Percentiles rank a stretch among this genome's conserved stretches.
Evolutionary conservation across 2,888 invertebrate species (phyloP).

Genomic region (Nomada lathburiana): DNA sequence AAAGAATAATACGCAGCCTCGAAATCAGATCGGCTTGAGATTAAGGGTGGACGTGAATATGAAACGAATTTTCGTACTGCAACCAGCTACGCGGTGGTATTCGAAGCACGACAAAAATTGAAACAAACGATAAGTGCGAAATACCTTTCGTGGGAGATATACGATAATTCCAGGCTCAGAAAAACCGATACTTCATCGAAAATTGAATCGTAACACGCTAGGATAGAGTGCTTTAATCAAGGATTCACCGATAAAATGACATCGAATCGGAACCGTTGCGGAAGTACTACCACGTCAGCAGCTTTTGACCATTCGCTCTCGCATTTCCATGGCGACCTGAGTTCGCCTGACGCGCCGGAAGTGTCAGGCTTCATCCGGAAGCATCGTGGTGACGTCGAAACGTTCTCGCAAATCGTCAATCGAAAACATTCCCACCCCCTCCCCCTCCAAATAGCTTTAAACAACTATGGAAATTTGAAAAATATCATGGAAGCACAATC

Average conservation of each 20-base stretch:
- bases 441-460: background rate
- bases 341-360: conserved; percentile 59
- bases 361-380: conserved; percentile 61
- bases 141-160: conserved; percentile 13
- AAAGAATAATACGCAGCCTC: too few relatives aligned
- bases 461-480: background rate
- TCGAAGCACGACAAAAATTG: conserved; percentile 1
- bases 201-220: conserved; percentile 46
- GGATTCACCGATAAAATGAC: conserved; percentile 55
- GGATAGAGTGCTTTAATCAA: conserved; percentile 57
- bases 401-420: background rate
- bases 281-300: conserved; percentile 64
- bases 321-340: conserved; percentile 67
- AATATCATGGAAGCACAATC: background rate
- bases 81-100: background rate
- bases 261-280: conserved; percentile 52
- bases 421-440: background rate
- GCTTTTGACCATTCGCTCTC: conserved; percentile 58
- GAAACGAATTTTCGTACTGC: background rate
- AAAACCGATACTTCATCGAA: conserved; percentile 48
- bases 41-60: background rate
- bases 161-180: conserved; percentile 28
- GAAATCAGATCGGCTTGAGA: background rate
- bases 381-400: conserved; percentile 45
- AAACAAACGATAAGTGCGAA: conserved; percentile 19